Percentiles rank a stretch among this genome's conserved stretches.
Conservation (phyloP, 2,888 invertebrate genomes). For the Criorhina ranunculi region DNA sequence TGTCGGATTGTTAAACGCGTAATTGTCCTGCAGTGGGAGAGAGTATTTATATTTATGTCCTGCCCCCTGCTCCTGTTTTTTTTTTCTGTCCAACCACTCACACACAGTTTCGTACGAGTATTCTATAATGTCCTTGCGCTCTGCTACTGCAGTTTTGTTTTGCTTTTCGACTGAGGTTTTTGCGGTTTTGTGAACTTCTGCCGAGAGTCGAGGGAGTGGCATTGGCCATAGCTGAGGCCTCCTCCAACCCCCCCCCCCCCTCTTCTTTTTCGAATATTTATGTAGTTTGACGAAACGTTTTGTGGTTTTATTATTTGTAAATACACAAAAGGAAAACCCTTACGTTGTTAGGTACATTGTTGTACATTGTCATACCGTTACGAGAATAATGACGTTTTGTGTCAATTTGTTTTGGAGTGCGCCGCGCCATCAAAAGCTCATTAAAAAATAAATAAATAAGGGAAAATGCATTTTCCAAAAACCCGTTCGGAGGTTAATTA, state of each 20-base stretch:
- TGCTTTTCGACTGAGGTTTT: conserved; percentile 68
- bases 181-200: conserved; percentile 71
- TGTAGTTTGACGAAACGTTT: conserved; percentile 77
- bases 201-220: conserved; percentile 55
- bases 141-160: conserved; percentile 65
- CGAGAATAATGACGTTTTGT: conserved; percentile 61
- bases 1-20: conserved; percentile 59
- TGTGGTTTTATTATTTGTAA: conserved; percentile 79
- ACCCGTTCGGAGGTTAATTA: conserved; percentile 66
- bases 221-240: conserved; percentile 7
- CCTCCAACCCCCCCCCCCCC: conserved; percentile 31
- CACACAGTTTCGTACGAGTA: not conserved
- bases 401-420: conserved; percentile 54
- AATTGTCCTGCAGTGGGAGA: conserved; percentile 64
- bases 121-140: conserved; percentile 64
- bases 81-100: conserved; percentile 13
- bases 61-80: conserved; percentile 14
- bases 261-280: conserved; percentile 72
- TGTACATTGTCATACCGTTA: conserved; percentile 32
- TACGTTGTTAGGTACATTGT: conserved; percentile 26
- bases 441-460: too few relatives aligned
- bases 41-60: conserved; percentile 64
- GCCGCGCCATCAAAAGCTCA: conserved; percentile 53
- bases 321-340: conserved; percentile 72
- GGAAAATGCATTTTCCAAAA: conserved; percentile 33